Evolutionary conservation across 2,113 vertebrate species (phyloP), one percentile per base, ranked within the genome.

Genomic region (Eleginops maclovinus): DNA sequence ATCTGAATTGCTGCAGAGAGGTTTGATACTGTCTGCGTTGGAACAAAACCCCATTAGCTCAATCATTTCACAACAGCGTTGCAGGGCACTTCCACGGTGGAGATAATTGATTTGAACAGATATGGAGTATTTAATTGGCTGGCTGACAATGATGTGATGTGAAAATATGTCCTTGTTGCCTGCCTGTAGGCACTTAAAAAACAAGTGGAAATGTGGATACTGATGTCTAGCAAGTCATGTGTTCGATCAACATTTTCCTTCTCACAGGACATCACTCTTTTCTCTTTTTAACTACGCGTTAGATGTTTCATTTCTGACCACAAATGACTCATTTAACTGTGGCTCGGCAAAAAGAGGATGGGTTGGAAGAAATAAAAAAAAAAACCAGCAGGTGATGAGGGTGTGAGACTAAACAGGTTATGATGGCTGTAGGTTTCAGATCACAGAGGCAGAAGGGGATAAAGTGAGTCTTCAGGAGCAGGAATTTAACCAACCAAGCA

Each of bases 91-190:
- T 50, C 74, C 17, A 24, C 62, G 66, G 58, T 61, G 65, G 64
- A 79, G 75, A 81, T 88, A 90, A 93, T 88, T 89, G 88, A 91
- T 91, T 91, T 82, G 77, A 87, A 75, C 81, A 73, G 84, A 87
- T 87, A 81, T 81, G 71, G 78, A 86, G 81, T 75, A 79, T 85
- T 84, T 88, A 87, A 92, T 89, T 85, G 86, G 73, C 66, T 82
- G 62, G 53, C 65, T 85, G 86, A 90, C 84, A 79, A 62, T 73
- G 77, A 61, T 55, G 36, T 46, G 66, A 71, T 72, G 63, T 15
- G 61, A 49, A n/a, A n/a, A 22, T 66, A 10, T 53, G 11, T 16
- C 6, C 28, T 40, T 19, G 24, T 55, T 26, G 15, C 14, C 3
- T 3, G 31, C 31, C 40, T 49, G 21, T 28, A 65, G 41, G 31